phyloP scores from a whole-genome alignment of 2,113 vertebrate species.

The Sminthopsis crassicaudata region DNA sequence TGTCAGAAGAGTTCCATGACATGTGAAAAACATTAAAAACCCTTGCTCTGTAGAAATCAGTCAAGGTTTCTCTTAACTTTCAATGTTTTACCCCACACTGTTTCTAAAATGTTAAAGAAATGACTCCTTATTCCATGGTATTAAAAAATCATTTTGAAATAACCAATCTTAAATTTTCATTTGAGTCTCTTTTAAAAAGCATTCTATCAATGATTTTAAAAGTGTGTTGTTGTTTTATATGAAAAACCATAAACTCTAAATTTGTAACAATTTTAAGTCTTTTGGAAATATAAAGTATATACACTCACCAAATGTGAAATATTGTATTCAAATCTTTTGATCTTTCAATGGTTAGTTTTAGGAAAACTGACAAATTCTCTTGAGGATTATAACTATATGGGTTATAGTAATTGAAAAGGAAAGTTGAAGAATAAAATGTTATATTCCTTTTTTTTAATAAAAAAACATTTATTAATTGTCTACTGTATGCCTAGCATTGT shows the following conservation, averaged over 20 bases:
- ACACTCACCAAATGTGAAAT: not conserved
- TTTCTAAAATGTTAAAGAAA: constrained; percentile 27
- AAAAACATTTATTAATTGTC: too few relatives aligned
- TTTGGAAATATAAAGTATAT: not conserved
- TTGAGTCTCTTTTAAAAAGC: not conserved
- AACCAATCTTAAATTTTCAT: not conserved
- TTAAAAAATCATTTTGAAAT: constrained; percentile 6
- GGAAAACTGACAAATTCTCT: not conserved
- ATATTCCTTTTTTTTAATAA: too few relatives aligned
- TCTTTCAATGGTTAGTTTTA: not conserved
- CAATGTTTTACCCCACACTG: not conserved
- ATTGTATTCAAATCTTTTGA: not conserved
- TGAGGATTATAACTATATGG: not conserved
- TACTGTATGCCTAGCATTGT: too few relatives aligned
- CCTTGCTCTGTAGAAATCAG: not conserved
- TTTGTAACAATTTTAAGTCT: not conserved
- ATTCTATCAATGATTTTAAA: constrained; percentile 27
- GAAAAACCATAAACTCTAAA: not conserved
- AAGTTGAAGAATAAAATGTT: not conserved
- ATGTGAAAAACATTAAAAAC: not conserved
- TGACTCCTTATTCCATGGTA: not conserved
- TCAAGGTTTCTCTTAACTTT: not conserved
- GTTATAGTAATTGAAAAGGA: not conserved
- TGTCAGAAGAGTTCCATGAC: not conserved
- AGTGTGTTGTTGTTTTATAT: not conserved